These are phyloP conservation scores for Pteropus alecto DNA, from an alignment of 2,113 vertebrate genomes.

Conservation along the genomic window DNA sequence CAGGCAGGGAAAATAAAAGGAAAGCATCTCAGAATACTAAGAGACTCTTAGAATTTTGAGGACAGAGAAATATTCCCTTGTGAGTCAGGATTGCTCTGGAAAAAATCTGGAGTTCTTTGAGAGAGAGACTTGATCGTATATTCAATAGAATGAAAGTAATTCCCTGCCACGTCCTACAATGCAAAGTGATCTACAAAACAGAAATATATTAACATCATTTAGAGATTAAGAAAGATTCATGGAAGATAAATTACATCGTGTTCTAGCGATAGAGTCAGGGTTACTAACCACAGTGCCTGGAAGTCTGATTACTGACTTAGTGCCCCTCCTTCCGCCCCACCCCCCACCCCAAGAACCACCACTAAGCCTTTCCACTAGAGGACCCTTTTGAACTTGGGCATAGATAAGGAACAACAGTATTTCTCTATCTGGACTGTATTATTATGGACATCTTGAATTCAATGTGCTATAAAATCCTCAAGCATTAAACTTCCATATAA, in stretches of 20 bases:
- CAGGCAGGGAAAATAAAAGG: background rate
- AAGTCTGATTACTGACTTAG: background rate
- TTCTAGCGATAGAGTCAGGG: background rate
- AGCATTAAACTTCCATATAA: background rate
- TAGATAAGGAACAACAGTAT: background rate
- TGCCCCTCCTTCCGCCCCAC: rapidly evolving
- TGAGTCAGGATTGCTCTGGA: background rate
- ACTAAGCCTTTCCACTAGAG: background rate
- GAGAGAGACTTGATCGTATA: background rate
- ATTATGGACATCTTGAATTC: slow-evolving; percentile 12
- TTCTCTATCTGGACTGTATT: background rate
- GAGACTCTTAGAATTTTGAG: background rate
- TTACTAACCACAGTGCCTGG: background rate
- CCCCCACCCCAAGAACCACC: rapidly evolving
- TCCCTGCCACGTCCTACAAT: background rate
- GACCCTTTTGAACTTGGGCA: background rate
- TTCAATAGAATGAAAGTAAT: background rate
- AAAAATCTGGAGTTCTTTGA: background rate
- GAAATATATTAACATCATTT: slow-evolving; percentile 11
- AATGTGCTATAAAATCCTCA: background rate
- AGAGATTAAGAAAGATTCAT: background rate
- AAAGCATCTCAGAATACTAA: slow-evolving; percentile 27
- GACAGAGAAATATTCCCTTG: slow-evolving; percentile 7
- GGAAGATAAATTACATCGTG: background rate
- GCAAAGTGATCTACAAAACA: slow-evolving; percentile 18